Base-by-base conservation (phyloP, 2,113 vertebrate species). In the Andinoacara biseriatus region DNA sequence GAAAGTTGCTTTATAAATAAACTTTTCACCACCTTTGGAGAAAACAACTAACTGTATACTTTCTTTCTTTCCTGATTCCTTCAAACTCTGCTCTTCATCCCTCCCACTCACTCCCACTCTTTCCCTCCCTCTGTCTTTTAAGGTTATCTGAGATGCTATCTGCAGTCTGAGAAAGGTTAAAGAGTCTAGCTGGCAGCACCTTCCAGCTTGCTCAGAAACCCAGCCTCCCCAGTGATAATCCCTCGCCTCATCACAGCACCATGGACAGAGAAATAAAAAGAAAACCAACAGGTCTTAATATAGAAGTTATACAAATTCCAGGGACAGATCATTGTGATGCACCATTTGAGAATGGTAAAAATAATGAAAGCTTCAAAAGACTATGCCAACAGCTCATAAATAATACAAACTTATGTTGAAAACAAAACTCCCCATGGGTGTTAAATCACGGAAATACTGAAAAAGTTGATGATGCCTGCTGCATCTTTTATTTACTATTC, bases 91-190 rank as follows among this genome's bases (percentile, higher is more conserved):
- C 31, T 56, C 65, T 54, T 56, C 15, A 24, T 57, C 24, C 77
- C 58, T 78, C 69, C 58, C 74, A 67, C 88, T 69, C 80, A 49
- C 40, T 79, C 85, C 46, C 56, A 43, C 46, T 69, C 59, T 15
- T 65, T 54, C 78, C 75, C 57, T 77, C 80, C 65, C 80, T 83
- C 52, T 38, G 46, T 81, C 83, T 74, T 85, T 67, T 83, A 75
- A 87, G 82, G 87, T 92, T 76, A 90, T 91, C 87, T 75, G 40
- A 77, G 87, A 87, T 81, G 84, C 81, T 89, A 90, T 91, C 83
- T 76, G 77, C 62, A 81, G 78, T 59, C 81, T 82, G 83, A 91
- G 79, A 85, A 88, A 91, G 86, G 91, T 81, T 88, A 87, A 82
- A 87, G 83, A 90, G 85, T 76, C 75, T 86, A 35, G 83, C 74